Evolutionary conservation across 2,888 invertebrate species (phyloP).

Genomic region (Dastarcus helophoroides): DNA sequence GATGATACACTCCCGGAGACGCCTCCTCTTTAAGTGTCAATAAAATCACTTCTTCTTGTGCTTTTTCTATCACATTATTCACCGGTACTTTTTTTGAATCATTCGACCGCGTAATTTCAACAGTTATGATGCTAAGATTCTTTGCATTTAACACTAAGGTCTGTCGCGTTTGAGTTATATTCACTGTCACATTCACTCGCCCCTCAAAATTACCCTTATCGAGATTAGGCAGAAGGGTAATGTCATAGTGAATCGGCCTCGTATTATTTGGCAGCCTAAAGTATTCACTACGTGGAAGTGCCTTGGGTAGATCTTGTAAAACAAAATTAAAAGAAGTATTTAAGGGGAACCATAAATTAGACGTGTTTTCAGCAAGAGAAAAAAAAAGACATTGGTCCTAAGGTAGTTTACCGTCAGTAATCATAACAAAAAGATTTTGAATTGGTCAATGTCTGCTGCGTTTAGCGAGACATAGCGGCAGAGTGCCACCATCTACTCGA

Average conservation of each 20-base stretch:
- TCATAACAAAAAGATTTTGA: no score
- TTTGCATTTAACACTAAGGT: constrained; percentile 27
- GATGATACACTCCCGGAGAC: constrained; percentile 39
- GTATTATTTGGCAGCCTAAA: constrained; percentile 45
- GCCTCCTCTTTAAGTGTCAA: constrained; percentile 24
- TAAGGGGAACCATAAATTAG: no score
- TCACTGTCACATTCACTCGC: constrained; percentile 42
- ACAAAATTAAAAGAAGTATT: no score
- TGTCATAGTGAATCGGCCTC: constrained; percentile 50
- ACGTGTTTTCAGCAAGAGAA: no score
- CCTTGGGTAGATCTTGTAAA: no score
- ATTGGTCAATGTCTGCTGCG: no score
- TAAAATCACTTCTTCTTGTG: constrained; percentile 23
- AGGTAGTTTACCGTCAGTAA: no score
- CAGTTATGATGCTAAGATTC: constrained; percentile 24
- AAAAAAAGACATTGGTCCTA: no score
- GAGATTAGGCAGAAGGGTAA: constrained; percentile 53
- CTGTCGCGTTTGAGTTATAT: constrained; percentile 27
- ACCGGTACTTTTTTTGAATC: constrained; percentile 17
- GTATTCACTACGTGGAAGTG: constrained; percentile 3
- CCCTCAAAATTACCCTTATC: constrained; percentile 47
- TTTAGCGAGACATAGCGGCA: no score
- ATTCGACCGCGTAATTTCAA: constrained; percentile 18
- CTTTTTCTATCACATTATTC: constrained; percentile 24
- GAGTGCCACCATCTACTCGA: no score